Evolutionary conservation across 2,888 invertebrate species (phyloP), one percentile per base, ranked within the genome.

Genomic region (Sarcophaga rosellei): DNA sequence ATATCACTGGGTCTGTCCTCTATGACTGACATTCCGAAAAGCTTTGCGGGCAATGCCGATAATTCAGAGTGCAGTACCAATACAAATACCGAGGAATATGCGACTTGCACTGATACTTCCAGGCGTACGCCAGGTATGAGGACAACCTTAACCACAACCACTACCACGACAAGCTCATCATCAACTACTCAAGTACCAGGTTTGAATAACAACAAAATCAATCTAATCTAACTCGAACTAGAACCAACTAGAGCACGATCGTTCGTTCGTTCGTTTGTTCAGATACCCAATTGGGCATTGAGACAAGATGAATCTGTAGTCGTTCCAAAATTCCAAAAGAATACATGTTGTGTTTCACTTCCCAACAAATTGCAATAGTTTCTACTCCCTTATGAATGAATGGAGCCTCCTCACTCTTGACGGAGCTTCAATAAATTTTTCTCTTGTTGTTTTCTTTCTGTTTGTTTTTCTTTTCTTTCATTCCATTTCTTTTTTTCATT

Each of bases 31-130:
- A 63, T 81, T n/a, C 84, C 81, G 0, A 86, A 79, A 63, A 81
- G 77, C 21, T 63, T 79, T 17, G 45, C 62, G 1, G 82, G 76
- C 88, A 96, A 96, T 65, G 90, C 92, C 0, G 97, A 97, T 91
- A 94, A 97, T 75, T 97, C 97, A n/a, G 97, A 97, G 94, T 97
- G 97, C 90, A 97, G 97, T 85, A 96, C 95, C 4, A 95, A 96
- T 62, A 85, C 85, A 53, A 95, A 96, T 59, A 96, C 96, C 23
- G 97, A 97, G 93, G 97, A 97, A 93, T 97, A 97, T 92, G 96
- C 97, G 88, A 97, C 97, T 89, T 97, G 97, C 91, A 97, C 96
- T 78, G 96, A 96, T 91, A 96, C 95, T 90, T 96, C 96, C 21
- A 95, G 95, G 92, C 94, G 93, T 90, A 94, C 92, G 91, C 94